Base-by-base conservation (phyloP, 2,888 invertebrate species). In the Hoplodrina ambigua region DNA sequence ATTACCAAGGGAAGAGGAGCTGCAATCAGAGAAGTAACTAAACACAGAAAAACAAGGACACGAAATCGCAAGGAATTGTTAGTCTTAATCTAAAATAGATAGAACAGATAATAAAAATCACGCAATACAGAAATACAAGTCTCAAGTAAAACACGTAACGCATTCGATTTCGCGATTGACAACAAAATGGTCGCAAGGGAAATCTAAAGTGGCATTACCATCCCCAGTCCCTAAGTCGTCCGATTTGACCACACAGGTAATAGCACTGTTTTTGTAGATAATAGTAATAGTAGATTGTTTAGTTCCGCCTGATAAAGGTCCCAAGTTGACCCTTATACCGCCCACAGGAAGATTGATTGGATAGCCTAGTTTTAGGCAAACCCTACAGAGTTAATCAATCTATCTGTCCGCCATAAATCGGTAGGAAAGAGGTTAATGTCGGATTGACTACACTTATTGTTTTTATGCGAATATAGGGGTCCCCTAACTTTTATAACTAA, bases 361-460 rank as follows among this genome's bases (percentile, higher is more conserved):
- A 33, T 53, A 56, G 59, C 55, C 76, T 75, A 69, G 76, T 80
- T 80, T 75, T 63, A 69, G 63, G 75, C 80, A 66, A 80, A 79
- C 60, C 75, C 46, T 75, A 80, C 49, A n/a, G 56, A 53, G 53
- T 75, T 80, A 74, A 75, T 80, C 61, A 75, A 76, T 80, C 75
- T 52, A 37, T 63, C 20, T 59, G 15, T 59, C 81, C 49, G 1
- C 69, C 52, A 80, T 75, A 80, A 80, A 76, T 76, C 10, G 50
- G 53, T 15, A 63, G 30, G 53, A 79, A 58, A 69, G 58, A 71
- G 66, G 58, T 58, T 57, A 60, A 66, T 63, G 55, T 60, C 5
- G n/a, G 41, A 53, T 74, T 74, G 61, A 74, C 62, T 62, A 46
- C 25, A 53, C 63, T 74, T 78, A 70, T 77, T 70, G 71, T 77